These are phyloP conservation scores for Drosophila sproati DNA, from an alignment of 1,140 invertebrate genomes.

Conservation along the genomic window DNA sequence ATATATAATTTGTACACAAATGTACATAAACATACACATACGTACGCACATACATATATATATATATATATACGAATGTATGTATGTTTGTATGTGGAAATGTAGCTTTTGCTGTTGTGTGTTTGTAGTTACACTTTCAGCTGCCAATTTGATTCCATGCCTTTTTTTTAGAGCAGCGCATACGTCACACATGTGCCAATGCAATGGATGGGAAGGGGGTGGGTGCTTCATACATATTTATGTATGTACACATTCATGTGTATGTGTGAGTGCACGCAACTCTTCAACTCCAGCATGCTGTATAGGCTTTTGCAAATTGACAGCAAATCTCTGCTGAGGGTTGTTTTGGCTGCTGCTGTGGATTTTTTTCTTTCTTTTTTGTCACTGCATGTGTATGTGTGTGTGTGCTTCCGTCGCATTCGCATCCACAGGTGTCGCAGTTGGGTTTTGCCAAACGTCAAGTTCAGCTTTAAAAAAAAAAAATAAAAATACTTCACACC, in stretches of 20 bases:
- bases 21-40: constrained; percentile 5
- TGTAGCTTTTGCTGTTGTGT: constrained; percentile 46
- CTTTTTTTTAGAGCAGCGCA: constrained; percentile 35
- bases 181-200: constrained; percentile 66
- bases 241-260: background rate
- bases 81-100: constrained; percentile 10
- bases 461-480: constrained; percentile 63
- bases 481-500: constrained; percentile 55
- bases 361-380: constrained; percentile 30
- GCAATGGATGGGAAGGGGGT: background rate
- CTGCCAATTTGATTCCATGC: constrained; percentile 43
- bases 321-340: constrained; percentile 56
- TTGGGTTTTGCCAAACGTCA: constrained; percentile 58
- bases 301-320: constrained; percentile 65
- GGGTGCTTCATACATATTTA: background rate
- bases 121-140: constrained; percentile 73
- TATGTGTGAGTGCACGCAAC: too few species aligned
- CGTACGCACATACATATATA: background rate
- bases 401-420: constrained; percentile 27
- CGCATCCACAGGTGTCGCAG: constrained; percentile 71
- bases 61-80: constrained; percentile 7
- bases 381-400: constrained; percentile 20
- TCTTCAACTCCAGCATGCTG: constrained; percentile 17
- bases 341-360: constrained; percentile 51
- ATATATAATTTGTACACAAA: constrained; percentile 26